These are phyloP conservation scores for Chrysemys picta DNA, from an alignment of 2,113 vertebrate genomes.

Conservation along the genomic window DNA sequence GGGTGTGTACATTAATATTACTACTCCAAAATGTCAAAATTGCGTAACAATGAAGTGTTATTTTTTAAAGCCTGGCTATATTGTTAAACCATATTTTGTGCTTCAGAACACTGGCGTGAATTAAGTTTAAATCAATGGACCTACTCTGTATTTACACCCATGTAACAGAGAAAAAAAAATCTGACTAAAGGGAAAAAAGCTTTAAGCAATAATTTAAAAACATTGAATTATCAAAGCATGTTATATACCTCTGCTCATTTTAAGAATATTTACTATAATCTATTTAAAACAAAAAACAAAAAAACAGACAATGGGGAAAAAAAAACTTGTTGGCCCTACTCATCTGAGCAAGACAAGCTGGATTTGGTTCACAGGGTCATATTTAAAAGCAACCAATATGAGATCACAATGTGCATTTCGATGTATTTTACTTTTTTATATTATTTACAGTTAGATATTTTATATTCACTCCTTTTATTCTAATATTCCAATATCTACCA, in stretches of 20 bases:
- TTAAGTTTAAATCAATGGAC: neutral
- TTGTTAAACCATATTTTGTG: neutral
- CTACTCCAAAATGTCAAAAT: neutral
- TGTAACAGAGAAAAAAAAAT: neutral
- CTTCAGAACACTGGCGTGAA: neutral
- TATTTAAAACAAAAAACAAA: neutral
- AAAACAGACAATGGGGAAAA: neutral
- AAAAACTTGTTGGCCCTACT: neutral
- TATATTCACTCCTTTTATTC: neutral
- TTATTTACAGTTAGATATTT: neutral
- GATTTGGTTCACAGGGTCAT: neutral
- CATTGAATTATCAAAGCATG: neutral
- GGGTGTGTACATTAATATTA: neutral
- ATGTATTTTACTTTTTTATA: slow-evolving; percentile 1
- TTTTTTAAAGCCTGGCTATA: neutral
- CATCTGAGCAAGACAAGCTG: neutral
- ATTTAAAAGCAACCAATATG: neutral
- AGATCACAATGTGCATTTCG: neutral
- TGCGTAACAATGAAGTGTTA: neutral
- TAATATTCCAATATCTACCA: neutral
- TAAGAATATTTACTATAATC: neutral
- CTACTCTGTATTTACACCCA: neutral
- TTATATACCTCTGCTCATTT: neutral
- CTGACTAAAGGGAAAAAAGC: neutral
- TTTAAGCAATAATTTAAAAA: neutral